Percentiles rank a stretch among this genome's conserved stretches.
These are phyloP conservation scores for Gopherus evgoodei DNA, from an alignment of 2,113 vertebrate species.

Conservation along the genomic window DNA sequence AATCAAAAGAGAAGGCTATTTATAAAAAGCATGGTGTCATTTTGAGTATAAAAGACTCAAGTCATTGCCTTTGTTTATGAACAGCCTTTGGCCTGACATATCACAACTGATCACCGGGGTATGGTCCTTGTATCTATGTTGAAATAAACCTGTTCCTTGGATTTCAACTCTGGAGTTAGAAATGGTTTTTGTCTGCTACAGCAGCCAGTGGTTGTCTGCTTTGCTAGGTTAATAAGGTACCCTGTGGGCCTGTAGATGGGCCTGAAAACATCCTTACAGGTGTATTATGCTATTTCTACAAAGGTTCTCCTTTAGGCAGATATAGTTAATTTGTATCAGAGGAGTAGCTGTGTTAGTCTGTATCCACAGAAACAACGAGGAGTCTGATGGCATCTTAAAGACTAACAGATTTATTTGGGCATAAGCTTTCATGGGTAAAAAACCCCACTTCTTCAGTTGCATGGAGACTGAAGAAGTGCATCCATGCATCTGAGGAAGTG, in stretches of 20 bases:
- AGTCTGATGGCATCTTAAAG: too few species aligned
- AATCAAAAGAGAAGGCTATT: not conserved
- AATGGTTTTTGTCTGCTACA: not conserved
- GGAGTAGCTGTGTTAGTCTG: too few species aligned
- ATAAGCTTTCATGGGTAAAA: too few species aligned
- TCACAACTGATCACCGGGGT: not conserved
- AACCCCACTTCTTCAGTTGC: too few species aligned
- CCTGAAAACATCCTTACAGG: not conserved
- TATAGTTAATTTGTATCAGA: not conserved
- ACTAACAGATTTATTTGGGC: too few species aligned
- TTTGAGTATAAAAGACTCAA: not conserved
- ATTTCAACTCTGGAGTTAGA: not conserved
- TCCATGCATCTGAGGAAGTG: too few species aligned
- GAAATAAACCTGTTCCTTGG: not conserved
- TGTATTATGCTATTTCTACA: not conserved
- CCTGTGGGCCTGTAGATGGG: not conserved
- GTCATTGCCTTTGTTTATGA: not conserved
- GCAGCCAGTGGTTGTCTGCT: not conserved
- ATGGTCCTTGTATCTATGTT: not conserved
- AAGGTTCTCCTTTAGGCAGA: slow-evolving; percentile 13
- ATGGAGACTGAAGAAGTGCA: too few species aligned
- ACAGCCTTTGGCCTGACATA: not conserved
- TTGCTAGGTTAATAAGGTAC: not conserved
- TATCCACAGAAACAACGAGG: too few species aligned
- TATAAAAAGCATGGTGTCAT: not conserved